These are phyloP conservation scores for Antitype chi DNA, from an alignment of 2,888 invertebrate genomes.

Conservation along the genomic window DNA sequence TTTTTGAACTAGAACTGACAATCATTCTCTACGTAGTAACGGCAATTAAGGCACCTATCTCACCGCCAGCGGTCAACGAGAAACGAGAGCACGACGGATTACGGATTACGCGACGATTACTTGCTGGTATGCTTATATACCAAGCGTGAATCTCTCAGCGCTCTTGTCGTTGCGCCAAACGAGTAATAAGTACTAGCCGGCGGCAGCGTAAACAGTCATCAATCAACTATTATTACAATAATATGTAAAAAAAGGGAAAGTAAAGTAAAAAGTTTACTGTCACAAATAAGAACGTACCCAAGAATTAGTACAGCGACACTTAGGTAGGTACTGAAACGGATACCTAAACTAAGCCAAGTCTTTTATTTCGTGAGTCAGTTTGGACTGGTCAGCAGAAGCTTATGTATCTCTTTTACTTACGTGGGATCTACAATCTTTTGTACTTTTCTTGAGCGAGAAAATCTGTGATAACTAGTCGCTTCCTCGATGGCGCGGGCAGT, in stretches of 20 bases:
- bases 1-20: conserved; percentile 1
- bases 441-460: neutral
- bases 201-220: neutral
- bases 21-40: neutral
- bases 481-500: neutral
- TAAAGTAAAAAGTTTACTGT: too few relatives aligned
- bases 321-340: neutral
- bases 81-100: neutral
- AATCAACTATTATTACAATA: neutral
- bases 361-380: neutral
- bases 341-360: neutral
- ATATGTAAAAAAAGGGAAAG: neutral
- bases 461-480: neutral
- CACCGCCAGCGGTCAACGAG: neutral
- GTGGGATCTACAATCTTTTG: neutral
- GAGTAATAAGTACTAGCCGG: too few relatives aligned
- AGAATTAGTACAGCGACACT: too few relatives aligned
- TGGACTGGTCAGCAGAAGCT: too few relatives aligned
- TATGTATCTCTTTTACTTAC: too few relatives aligned
- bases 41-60: too few relatives aligned
- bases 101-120: neutral
- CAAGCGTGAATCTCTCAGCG: neutral
- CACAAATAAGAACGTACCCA: too few relatives aligned
- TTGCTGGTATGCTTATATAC: neutral
- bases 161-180: too few relatives aligned